Base-by-base conservation (phyloP, 1,140 invertebrate species). In the Saccostrea echinata region DNA sequence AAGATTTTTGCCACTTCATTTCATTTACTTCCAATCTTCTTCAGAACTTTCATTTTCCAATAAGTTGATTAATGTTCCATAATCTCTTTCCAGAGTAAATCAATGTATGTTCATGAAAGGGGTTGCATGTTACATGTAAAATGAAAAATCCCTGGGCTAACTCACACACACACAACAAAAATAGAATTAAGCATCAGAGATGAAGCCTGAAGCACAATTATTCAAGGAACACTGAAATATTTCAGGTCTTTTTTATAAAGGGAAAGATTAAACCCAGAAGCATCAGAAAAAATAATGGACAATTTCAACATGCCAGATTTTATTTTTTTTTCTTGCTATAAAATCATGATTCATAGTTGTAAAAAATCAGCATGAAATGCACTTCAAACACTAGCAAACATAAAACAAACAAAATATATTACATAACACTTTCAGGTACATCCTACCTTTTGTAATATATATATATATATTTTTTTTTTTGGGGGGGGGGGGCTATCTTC, bases 11-110 rank as follows among this genome's bases (percentile, higher is more conserved):
- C 24, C 13, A 27, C 68, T 76, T 30, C 68, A 76, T 76, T 76
- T 16, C 68, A 16, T 76, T 30, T 30, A 27, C 24, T 76, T 33
- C 68, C 30, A 76, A 76, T 76, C 68, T 76, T 76, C 68, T 30
- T 76, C 16, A 18, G 30, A 76, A 27, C 68, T 76, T 76, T 76
- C 68, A 76, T 30, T 76, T 76, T 76, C 68, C 68, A 76, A 76
- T 76, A 76, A 76, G 68, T 76, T 76, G 68, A 76, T 76, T 76
- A 76, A 33, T 76, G 68, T 76, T 30, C 27, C 11, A 1, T 76
- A 33, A 76, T 33, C 68, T 27, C 13, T 76, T 33, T 33, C 24
- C 68, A 8, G 12, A 76, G 27, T 76, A 30, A 71, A 76, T 76
- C 68, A 76, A 76, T 76, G 68, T 27, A 76, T 76, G 68, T 27